phyloP scores from a whole-genome alignment of 2,797 vertebrate genomes.

The Monodelphis domestica region DNA sequence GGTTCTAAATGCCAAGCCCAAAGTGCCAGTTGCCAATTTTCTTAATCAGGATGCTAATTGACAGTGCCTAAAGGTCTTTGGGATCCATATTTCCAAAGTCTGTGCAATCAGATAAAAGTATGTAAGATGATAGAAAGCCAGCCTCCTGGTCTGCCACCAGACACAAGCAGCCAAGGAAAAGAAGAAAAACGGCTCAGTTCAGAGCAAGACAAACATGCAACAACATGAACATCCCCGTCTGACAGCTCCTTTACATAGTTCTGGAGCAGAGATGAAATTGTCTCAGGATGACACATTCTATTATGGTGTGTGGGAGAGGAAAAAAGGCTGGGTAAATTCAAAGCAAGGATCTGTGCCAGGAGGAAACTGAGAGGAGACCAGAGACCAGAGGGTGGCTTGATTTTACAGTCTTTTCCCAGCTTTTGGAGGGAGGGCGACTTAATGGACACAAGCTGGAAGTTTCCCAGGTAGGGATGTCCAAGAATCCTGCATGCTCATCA shows the following conservation, averaged over 20 bases:
- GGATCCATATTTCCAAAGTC: neutral
- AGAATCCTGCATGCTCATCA: accelerated
- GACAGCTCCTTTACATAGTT: too few species aligned
- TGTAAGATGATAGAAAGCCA: neutral
- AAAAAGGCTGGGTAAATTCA: accelerated
- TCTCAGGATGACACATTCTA: neutral
- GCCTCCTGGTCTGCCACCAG: too few species aligned
- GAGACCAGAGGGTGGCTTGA: accelerated
- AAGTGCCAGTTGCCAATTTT: neutral
- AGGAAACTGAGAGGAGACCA: neutral
- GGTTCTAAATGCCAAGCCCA: neutral
- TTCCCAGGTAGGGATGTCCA: accelerated
- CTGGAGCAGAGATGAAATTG: accelerated
- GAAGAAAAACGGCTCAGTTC: neutral
- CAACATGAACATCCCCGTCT: accelerated
- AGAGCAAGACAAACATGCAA: accelerated
- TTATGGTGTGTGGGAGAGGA: too few species aligned
- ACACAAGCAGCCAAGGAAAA: neutral
- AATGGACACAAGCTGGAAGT: too few species aligned
- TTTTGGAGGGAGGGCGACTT: neutral
- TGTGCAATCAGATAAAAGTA: neutral
- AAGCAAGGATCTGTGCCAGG: accelerated
- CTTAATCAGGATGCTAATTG: neutral
- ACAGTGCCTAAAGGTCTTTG: neutral
- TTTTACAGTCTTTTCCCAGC: neutral